These are phyloP conservation scores for Lindbergichthys nudifrons DNA, from an alignment of 2,797 vertebrate genomes.

Conservation along the genomic window DNA sequence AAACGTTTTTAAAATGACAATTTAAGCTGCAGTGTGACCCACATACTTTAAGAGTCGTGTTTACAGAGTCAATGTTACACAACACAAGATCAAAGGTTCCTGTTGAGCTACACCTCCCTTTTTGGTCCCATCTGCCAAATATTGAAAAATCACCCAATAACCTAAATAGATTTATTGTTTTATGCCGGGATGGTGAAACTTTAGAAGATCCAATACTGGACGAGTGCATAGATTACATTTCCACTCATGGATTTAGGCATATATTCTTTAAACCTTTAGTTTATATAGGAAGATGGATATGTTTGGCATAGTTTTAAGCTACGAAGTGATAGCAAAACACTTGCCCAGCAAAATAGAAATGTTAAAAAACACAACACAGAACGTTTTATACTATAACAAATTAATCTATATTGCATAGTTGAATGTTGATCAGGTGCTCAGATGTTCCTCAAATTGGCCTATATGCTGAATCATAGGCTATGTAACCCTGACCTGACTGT, in stretches of 20 bases:
- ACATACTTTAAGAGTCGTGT: conserved; percentile 20
- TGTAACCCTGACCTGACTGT: conserved; percentile 1
- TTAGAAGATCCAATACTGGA: neutral
- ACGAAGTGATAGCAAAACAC: neutral
- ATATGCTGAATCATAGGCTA: conserved; percentile 6
- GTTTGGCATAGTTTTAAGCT: too few relatives aligned
- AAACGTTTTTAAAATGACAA: neutral
- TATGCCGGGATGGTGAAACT: neutral
- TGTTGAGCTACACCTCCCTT: conserved; percentile 18
- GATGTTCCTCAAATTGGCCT: neutral
- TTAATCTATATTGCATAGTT: conserved; percentile 7
- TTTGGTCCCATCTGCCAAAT: conserved; percentile 37
- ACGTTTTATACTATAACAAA: too few relatives aligned
- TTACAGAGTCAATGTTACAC: conserved; percentile 71
- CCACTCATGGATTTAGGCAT: too few relatives aligned
- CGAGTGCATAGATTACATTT: neutral
- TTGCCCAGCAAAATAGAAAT: neutral
- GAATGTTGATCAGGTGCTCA: neutral
- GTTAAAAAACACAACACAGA: too few relatives aligned
- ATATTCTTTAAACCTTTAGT: too few relatives aligned
- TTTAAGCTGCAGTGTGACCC: conserved; percentile 14
- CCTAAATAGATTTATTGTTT: neutral
- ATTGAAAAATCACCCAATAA: conserved; percentile 8
- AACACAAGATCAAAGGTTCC: conserved; percentile 67
- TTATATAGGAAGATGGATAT: too few relatives aligned